Conservation (phyloP, 2,113 vertebrate species). For the Bubo blakistoni region DNA sequence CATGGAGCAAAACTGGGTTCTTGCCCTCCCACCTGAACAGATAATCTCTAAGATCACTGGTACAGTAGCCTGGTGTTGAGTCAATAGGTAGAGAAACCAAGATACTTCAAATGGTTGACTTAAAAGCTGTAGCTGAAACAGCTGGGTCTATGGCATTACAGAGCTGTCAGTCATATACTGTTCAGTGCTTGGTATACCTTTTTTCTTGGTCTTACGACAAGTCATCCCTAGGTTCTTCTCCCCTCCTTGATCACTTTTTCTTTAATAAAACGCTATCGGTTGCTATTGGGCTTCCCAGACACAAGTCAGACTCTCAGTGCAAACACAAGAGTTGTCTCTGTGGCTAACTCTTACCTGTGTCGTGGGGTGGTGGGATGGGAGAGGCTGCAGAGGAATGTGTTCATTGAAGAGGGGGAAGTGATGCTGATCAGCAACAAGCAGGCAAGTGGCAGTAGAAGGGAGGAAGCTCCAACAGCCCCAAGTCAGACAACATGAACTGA, state of each 20-base stretch:
- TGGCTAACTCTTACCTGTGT: fast-evolving
- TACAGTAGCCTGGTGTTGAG: not conserved
- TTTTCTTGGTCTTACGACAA: not conserved
- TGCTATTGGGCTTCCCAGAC: not conserved
- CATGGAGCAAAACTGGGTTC: not conserved
- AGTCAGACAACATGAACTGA: not conserved
- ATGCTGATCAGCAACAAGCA: not conserved
- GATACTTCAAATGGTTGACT: not conserved
- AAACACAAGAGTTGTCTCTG: not conserved
- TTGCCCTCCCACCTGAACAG: not conserved
- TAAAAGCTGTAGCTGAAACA: not conserved
- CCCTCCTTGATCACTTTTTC: not conserved
- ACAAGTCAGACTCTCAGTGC: not conserved
- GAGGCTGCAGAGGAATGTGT: not conserved
- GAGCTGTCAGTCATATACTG: not conserved
- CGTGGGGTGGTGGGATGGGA: not conserved
- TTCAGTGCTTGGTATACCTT: not conserved
- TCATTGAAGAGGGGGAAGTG: not conserved
- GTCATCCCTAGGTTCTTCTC: not conserved
- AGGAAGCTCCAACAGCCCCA: not conserved
- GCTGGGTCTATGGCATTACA: not conserved
- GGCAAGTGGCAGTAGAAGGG: not conserved
- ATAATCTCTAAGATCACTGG: not conserved
- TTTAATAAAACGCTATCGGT: not conserved
- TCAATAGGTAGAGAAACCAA: not conserved